Evolutionary conservation across 2,113 vertebrate genomes (phyloP).

Genomic region (Tychaedon coryphoeus): DNA sequence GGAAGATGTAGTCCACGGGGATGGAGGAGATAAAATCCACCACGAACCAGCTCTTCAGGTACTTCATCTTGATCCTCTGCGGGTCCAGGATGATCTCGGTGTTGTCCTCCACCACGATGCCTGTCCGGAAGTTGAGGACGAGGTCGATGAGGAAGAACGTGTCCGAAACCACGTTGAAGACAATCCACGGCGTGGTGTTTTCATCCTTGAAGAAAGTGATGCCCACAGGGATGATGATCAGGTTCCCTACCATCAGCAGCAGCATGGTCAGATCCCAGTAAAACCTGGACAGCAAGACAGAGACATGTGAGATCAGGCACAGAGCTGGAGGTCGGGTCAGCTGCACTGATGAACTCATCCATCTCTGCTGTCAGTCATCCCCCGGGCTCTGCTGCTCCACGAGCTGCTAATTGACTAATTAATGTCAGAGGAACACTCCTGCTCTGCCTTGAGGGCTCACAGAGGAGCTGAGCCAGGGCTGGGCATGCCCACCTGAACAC

Average conservation of each 20-base stretch:
- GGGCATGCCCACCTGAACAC: neutral
- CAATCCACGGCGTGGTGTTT: slow-evolving; percentile 96
- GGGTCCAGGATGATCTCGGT: slow-evolving; percentile 98
- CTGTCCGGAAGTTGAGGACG: slow-evolving; percentile 98
- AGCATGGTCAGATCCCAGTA: slow-evolving; percentile 99
- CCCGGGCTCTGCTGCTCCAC: neutral
- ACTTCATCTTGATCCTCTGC: slow-evolving; percentile 96
- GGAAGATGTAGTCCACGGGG: slow-evolving; percentile 98
- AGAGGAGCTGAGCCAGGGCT: neutral
- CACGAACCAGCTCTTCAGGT: slow-evolving; percentile 97
- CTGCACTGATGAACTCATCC: neutral
- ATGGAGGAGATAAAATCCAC: slow-evolving; percentile 99
- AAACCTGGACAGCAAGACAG: slow-evolving; percentile 84
- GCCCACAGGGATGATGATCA: slow-evolving; percentile 98
- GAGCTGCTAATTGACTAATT: neutral
- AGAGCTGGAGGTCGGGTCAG: neutral
- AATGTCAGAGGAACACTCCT: neutral
- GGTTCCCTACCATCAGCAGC: slow-evolving; percentile 97
- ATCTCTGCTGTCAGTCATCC: neutral
- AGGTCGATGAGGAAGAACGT: slow-evolving; percentile 99
- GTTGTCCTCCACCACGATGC: slow-evolving; percentile 98
- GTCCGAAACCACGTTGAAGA: slow-evolving; percentile 98
- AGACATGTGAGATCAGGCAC: slow-evolving; percentile 38
- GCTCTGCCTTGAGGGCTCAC: neutral
- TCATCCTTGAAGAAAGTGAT: slow-evolving; percentile 99